Conservation (phyloP, 2,888 invertebrate genomes). For the Sinohyriopsis cumingii region DNA sequence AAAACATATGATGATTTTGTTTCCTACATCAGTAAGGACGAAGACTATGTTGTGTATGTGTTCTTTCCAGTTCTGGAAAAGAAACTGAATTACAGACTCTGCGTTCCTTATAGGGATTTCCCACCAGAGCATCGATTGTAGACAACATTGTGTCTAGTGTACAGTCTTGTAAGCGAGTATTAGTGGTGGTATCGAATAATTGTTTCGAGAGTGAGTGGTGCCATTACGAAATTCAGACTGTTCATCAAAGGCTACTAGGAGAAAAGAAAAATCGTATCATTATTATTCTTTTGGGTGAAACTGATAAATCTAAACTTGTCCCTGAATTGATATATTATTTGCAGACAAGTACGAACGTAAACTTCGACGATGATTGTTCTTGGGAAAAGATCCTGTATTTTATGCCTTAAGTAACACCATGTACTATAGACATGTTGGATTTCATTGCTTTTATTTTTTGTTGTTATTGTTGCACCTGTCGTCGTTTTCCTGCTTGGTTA, state of each 20-base stretch:
- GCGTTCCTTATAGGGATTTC: constrained; percentile 57
- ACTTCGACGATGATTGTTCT: no score
- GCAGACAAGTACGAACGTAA: constrained; percentile 12
- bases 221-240: constrained; percentile 89
- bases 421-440: no score
- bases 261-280: constrained; percentile 85
- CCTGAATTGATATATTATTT: constrained; percentile 14
- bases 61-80: constrained; percentile 87
- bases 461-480: no score
- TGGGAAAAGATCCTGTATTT: no score
- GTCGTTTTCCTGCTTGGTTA: no score
- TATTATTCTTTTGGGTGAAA: constrained; percentile 86
- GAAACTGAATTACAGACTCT: constrained; percentile 81
- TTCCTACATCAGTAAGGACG: constrained; percentile 85
- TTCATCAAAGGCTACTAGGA: constrained; percentile 84
- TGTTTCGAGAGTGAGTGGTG: constrained; percentile 95
- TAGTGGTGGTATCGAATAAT: constrained; percentile 89
- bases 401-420: no score
- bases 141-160: constrained; percentile 91
- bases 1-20: constrained; percentile 87
- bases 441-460: no score
- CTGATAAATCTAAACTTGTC: constrained; percentile 80
- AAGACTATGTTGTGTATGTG: constrained; percentile 88
- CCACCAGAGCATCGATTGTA: constrained; percentile 75
- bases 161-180: constrained; percentile 87